phyloP scores from a whole-genome alignment of 2,888 invertebrate genomes.

The Cryptocephalus primarius region DNA sequence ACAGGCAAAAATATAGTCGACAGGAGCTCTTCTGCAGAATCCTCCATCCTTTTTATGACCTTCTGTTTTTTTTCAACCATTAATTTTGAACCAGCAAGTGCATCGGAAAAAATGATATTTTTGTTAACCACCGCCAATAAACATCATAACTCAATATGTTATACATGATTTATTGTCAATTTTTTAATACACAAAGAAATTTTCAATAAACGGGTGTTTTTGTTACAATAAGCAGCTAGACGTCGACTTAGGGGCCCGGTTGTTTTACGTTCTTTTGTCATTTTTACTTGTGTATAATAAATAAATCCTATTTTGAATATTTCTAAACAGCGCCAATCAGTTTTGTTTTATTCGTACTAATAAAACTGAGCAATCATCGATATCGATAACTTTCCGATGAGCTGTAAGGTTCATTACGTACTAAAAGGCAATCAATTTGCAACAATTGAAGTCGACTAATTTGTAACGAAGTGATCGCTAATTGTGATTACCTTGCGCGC shows the following conservation, averaged over 20 bases:
- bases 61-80: background rate
- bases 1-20: slow-evolving; percentile 31
- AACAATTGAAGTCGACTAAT: too few species aligned
- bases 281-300: too few species aligned
- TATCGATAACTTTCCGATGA: too few species aligned
- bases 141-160: slow-evolving; percentile 31
- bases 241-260: slow-evolving; percentile 11
- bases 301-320: too few species aligned
- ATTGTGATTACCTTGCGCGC: too few species aligned
- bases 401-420: too few species aligned
- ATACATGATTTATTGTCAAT: slow-evolving; percentile 39
- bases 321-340: too few species aligned
- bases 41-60: background rate
- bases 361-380: too few species aligned
- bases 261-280: too few species aligned
- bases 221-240: slow-evolving; percentile 42
- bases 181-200: slow-evolving; percentile 39
- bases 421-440: too few species aligned
- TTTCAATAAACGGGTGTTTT: slow-evolving; percentile 17
- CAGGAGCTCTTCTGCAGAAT: slow-evolving; percentile 20
- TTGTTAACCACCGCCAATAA: slow-evolving; percentile 31
- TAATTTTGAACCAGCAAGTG: slow-evolving; percentile 10
- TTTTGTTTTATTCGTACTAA: too few species aligned
- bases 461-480: too few species aligned
- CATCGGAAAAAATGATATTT: slow-evolving; percentile 37